These are phyloP conservation scores for Ifrita kowaldi DNA, from an alignment of 2,113 vertebrate genomes.

Conservation along the genomic window DNA sequence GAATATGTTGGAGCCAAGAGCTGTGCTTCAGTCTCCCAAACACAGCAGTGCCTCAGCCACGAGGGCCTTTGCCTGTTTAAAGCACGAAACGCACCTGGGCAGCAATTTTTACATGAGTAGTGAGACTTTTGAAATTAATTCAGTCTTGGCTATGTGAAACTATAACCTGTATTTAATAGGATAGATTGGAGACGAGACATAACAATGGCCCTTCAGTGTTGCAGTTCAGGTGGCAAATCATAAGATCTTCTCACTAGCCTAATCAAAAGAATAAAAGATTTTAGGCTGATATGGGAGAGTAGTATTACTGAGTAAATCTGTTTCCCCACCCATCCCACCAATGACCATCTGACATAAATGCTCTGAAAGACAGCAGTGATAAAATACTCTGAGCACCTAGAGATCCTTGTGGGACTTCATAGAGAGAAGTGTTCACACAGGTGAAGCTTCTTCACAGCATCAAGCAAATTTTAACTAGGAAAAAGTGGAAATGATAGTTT, in stretches of 20 bases:
- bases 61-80: not conserved
- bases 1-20: not conserved
- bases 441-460: not conserved
- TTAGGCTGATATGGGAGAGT: not conserved
- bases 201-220: not conserved
- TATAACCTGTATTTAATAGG: not conserved
- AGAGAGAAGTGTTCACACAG: not conserved
- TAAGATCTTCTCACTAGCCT: not conserved
- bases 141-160: not conserved
- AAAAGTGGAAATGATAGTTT: not conserved
- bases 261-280: not conserved
- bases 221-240: not conserved
- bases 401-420: not conserved
- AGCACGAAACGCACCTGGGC: not conserved
- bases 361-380: not conserved
- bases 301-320: not conserved
- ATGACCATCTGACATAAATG: not conserved
- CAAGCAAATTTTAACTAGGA: not conserved
- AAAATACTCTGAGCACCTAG: not conserved
- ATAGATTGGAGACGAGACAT: not conserved
- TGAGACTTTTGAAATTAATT: not conserved
- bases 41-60: not conserved
- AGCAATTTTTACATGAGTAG: accelerated
- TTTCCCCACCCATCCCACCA: not conserved
- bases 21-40: not conserved